Base-by-base conservation (phyloP, 1,140 invertebrate genomes). In the Calephelis virginiensis region DNA sequence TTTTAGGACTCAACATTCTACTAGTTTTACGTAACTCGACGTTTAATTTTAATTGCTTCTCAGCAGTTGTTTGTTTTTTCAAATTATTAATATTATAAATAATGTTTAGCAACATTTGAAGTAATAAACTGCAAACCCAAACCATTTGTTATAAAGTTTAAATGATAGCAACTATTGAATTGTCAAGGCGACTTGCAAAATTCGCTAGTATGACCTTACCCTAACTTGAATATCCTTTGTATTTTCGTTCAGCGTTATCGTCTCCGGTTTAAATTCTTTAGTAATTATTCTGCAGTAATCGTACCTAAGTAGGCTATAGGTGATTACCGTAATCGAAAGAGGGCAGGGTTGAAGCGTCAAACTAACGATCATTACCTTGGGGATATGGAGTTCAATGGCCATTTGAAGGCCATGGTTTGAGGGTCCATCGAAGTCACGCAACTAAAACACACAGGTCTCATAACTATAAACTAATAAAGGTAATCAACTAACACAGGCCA, bases 271-370 rank as follows among this genome's bases (percentile, higher is more conserved):
- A 53, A n/a, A 14, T 50, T 28, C 8, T 10, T n/a, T 53, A 8
- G 49, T 17, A 53, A 53, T 53, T 53, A 53, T 28, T 53, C 13
- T 53, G 14, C 13, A 17, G 14, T 53, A 53, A 53, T 17, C 17
- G 17, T 17, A 53, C 49, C 6, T 10, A 62, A 14, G 38, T 46
- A 62, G 61, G 13, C 7, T 62, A 40, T 45, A 17, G 61, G 64
- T 59, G 59, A 80, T 82, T 83, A 82, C 78, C 70, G 78, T 78
- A 73, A 76, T 68, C 64, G 56, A 84, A 82, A 46, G 75, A 75
- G 78, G 77, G 67, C 82, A 83, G 74, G 77, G 50, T 56, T 56
- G 69, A 63, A 74, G 69, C 70, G 72, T 72, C 75, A 66, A 50
- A 61, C 71, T 68, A 68, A 69, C 53, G 64, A 61, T 60, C 65